Base-by-base conservation (phyloP, 2,113 vertebrate genomes). In the Rhagologus leucostigma region DNA sequence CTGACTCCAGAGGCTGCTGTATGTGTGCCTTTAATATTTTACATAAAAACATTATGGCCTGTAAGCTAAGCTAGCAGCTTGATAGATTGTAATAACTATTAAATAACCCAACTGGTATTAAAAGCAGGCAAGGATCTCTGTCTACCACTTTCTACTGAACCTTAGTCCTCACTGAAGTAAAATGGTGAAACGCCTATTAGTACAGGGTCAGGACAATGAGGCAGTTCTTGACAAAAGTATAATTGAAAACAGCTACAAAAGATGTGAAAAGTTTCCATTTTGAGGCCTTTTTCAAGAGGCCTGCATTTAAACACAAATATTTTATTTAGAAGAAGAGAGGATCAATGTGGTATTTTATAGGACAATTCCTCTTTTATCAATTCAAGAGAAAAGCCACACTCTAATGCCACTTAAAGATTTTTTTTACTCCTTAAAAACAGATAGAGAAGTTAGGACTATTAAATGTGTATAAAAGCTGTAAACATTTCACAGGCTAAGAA, bases 401-500 rank as follows among this genome's bases (percentile, higher is more conserved):
- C 62, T 88, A 76, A 69, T 3, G 11, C 27, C 73, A 84, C 74
- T 86, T 94, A 68, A 78, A 75, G 22, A 76, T 55, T 46, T 56
- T 78, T 65, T 55, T 69, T 64, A 0, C 44, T 60, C 59, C 35
- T 92, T 78, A 62, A 65, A 95, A 91, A n/a, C 8, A 79, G 41
- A 79, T 14, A 62, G 8, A 52, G 19, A 37, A 10, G 6, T 90
- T 86, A 77, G 53, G 71, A 53, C 16, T 35, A 81, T 41, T 57
- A 84, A 60, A 57, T 22, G 10, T 35, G 30, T 35, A 53, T 21
- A 76, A 65, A 96, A 91, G 24, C 64, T 75, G 16, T 62, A 95
- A 94, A 93, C 63, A 84, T 85, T 91, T 97, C 63, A 59, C 62
- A 82, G 39, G 32, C 76, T 32, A 86, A 90, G 69, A 93, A 60